phyloP scores from a whole-genome alignment of 2,797 vertebrate genomes.

The Tiaroga cobitis region DNA sequence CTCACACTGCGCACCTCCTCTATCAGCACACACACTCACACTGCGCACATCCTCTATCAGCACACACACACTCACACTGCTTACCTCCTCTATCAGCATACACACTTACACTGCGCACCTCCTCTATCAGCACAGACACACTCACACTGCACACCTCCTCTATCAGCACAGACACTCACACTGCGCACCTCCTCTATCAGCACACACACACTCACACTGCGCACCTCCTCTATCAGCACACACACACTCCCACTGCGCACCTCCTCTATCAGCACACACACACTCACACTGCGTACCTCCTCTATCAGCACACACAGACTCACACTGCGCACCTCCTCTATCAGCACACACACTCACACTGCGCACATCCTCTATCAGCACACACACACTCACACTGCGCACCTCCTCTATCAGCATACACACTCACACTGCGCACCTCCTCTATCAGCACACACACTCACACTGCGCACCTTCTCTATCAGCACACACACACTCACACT shows the following conservation, averaged over 20 bases:
- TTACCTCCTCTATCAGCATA: no score
- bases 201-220: no score
- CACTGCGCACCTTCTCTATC: neutral
- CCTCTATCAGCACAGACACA: neutral
- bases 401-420: accelerated
- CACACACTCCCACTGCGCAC: neutral
- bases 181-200: no score
- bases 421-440: neutral
- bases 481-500: no score
- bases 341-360: neutral
- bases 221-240: neutral
- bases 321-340: neutral
- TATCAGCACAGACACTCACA: no score
- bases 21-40: neutral
- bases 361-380: no score
- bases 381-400: no score
- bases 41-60: neutral
- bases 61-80: no score
- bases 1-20: neutral
- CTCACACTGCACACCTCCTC: neutral
- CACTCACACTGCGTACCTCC: no score
- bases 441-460: neutral
- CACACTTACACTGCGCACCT: neutral
- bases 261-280: no score
- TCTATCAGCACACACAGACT: no score